These are phyloP conservation scores for Leptatherina wallacei DNA, from an alignment of 2,797 vertebrate genomes.

Conservation along the genomic window DNA sequence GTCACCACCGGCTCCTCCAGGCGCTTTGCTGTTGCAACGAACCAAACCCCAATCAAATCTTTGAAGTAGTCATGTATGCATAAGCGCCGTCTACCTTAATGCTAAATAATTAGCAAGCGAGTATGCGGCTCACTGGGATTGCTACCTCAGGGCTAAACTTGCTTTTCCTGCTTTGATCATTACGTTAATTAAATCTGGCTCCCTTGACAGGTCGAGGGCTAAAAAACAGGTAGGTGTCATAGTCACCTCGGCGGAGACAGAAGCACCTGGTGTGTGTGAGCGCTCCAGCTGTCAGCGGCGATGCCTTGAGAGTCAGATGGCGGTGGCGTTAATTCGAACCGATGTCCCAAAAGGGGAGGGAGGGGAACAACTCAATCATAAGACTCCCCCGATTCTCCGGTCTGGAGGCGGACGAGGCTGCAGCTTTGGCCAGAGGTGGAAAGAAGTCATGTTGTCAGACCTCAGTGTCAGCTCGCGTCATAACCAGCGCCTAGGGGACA, in stretches of 20 bases:
- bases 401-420: conserved; percentile 69
- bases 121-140: conserved; percentile 73
- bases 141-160: conserved; percentile 82
- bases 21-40: conserved; percentile 79
- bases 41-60: conserved; percentile 84
- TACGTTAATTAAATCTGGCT: conserved; percentile 88
- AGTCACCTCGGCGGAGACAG: conserved; percentile 71
- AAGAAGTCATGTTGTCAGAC: conserved; percentile 82
- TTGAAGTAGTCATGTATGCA: conserved; percentile 86
- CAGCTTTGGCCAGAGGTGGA: conserved; percentile 79
- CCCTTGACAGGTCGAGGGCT: conserved; percentile 81
- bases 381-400: conserved; percentile 63
- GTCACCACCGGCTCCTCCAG: conserved; percentile 77
- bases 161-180: conserved; percentile 86
- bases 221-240: conserved; percentile 86
- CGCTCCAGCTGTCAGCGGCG: conserved; percentile 72
- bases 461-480: conserved; percentile 81
- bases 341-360: conserved; percentile 76
- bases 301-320: conserved; percentile 67
- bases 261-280: conserved; percentile 82
- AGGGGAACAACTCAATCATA: conserved; percentile 57
- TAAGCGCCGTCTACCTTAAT: conserved; percentile 87
- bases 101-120: conserved; percentile 86
- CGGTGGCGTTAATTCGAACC: conserved; percentile 75
- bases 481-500: conserved; percentile 72